These are phyloP conservation scores for Barnardius zonarius DNA, from an alignment of 2,113 vertebrate genomes.

Conservation along the genomic window DNA sequence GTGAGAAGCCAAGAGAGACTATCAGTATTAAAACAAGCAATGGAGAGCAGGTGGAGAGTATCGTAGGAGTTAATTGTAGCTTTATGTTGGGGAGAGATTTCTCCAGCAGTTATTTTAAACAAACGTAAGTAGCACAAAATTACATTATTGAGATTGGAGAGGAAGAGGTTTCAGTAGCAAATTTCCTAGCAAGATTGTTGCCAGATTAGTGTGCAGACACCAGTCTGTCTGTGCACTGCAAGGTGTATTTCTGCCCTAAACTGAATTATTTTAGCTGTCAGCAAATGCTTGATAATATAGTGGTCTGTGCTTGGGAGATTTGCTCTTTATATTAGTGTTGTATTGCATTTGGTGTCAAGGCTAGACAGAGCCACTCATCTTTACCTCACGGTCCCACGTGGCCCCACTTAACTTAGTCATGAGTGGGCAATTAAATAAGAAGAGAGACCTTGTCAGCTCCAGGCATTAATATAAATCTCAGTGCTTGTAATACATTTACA, in stretches of 20 bases:
- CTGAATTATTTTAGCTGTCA: conserved; percentile 55
- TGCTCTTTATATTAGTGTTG: conserved; percentile 1
- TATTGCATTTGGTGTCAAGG: not conserved
- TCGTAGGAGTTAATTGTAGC: not conserved
- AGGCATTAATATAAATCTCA: conserved; percentile 43
- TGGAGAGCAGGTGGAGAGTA: not conserved
- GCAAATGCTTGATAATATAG: conserved; percentile 39
- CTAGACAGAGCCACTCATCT: conserved; percentile 34
- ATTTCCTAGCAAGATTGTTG: not conserved
- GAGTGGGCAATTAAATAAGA: conserved; percentile 51
- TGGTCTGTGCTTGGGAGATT: conserved; percentile 35
- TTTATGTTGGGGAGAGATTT: not conserved
- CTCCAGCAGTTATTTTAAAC: not conserved
- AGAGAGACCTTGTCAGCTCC: conserved; percentile 43
- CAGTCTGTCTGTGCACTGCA: not conserved
- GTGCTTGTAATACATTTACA: conserved; percentile 24
- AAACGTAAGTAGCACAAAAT: not conserved
- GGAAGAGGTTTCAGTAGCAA: not conserved
- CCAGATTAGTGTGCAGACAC: conserved; percentile 3
- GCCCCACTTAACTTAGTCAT: conserved; percentile 2
- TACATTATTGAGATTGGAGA: not conserved
- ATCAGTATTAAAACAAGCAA: not conserved
- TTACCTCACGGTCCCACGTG: conserved; percentile 6
- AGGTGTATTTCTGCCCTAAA: conserved; percentile 7
- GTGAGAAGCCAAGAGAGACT: not conserved